A percentile compares a stretch with the other conserved stretches of the same genome.
Evolutionary conservation across 2,888 invertebrate species (phyloP).

Genomic region (Archips crataeganus): DNA sequence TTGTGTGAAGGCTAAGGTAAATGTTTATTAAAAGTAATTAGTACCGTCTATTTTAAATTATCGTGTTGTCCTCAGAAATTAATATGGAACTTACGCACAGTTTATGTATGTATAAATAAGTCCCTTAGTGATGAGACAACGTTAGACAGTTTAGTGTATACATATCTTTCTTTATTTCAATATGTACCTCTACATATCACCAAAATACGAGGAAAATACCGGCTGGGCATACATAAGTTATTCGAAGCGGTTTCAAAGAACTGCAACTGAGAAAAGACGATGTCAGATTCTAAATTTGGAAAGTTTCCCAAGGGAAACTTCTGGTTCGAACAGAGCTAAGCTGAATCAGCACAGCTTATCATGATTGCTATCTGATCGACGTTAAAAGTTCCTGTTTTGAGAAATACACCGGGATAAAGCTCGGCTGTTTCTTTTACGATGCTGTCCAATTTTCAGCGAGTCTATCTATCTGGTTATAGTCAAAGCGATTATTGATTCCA

Average conservation of each 20-base stretch:
- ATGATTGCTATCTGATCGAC: background rate
- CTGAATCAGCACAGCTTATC: background rate
- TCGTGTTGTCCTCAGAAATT: background rate
- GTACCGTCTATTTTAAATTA: background rate
- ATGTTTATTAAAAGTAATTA: no score
- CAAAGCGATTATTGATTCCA: slow-evolving; percentile 72
- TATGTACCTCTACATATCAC: background rate
- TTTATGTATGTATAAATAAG: no score
- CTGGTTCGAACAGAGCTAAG: background rate
- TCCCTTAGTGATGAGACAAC: background rate
- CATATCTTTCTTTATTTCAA: background rate
- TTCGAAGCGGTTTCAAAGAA: slow-evolving; percentile 22
- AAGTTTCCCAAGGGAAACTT: slow-evolving; percentile 21
- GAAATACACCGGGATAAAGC: background rate
- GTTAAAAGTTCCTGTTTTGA: background rate
- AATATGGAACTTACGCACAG: background rate
- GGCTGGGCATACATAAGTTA: slow-evolving; percentile 23
- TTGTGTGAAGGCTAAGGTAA: background rate
- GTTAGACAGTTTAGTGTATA: slow-evolving; percentile 18
- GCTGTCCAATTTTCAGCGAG: background rate
- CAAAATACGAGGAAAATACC: slow-evolving; percentile 10
- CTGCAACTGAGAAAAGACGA: slow-evolving; percentile 20
- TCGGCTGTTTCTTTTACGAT: background rate
- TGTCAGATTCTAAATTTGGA: slow-evolving; percentile 1
- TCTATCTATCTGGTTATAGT: slow-evolving; percentile 34